Evolutionary conservation across 1,140 invertebrate genomes (phyloP), one percentile per base, ranked within the genome.

Genomic region (Leptinotarsa lineolata): DNA sequence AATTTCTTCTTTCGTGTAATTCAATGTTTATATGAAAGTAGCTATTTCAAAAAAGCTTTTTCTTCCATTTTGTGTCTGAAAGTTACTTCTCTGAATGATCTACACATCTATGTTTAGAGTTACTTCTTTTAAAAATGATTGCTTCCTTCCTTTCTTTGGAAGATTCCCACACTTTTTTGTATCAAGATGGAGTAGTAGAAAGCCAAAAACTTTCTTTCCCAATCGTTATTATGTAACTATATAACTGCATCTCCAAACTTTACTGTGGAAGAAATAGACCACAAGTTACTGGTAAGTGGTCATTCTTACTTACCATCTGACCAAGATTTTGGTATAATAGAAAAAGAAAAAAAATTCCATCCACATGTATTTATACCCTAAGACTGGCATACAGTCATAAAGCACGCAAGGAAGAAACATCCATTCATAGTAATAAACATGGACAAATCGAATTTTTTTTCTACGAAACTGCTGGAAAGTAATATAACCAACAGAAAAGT

Each of bases 241-340:
- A 68, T 78, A 22, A 63, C 70, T 4, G 58, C 72, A 16, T 64
- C 48, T 45, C 44, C 30, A 58, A 48, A 69, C 11, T 72, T 60
- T 59, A 60, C n/a, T 60, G 58, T 75, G 3, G 68, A 78, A 44
- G 20, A 72, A 72, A 75, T 78, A 22, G 46, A 78, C 70, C 72
- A 79, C 65, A 79, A 78, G 67, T 79, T 77, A 72, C 68, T 76
- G 44, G 72, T 77, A 15, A 74, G 71, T 45, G 77, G 76, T 18
- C 76, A 74, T 58, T 72, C 72, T 24, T 77, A 73, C 45, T 58
- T 75, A 70, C 74, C 76, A n/a, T 77, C 71, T 69, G 72, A 77
- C 59, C 74, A 71, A 70, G 71, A 77, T 66, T 77, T 77, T 59
- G 71, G 76, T 18, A 11, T 77, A 20, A 68, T 72, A 21, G 74